Evolutionary conservation across 2,797 vertebrate genomes (phyloP), one percentile per base, ranked within the genome.

Genomic region (Eupleurogrammus muticus): DNA sequence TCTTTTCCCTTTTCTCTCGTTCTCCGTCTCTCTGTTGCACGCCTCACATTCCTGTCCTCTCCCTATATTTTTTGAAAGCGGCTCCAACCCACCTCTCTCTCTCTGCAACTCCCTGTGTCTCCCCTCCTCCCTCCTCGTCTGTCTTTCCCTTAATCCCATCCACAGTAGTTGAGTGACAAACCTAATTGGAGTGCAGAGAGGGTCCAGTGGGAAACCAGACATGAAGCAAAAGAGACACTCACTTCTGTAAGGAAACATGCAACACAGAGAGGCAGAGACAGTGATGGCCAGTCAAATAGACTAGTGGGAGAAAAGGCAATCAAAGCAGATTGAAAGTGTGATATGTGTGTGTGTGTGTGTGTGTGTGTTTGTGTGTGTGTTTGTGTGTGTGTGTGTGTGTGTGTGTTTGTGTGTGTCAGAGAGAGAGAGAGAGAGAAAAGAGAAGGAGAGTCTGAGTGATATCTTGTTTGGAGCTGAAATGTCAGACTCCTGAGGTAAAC

Each of bases 141-240:
- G 62, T 70, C 54, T 82, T 73, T 77, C 75, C 79, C 78, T 85
- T 91, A 90, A 91, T 92, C 84, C 86, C 80, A 84, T 85, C 86
- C 80, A 80, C 77, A 84, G 85, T 71, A 81, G 88, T 89, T 91
- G 92, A 93, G 88, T 91, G 92, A 93, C 91, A 93, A 91, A 89
- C 84, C 87, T 92, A 93, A 92, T 93, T 92, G 90, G 92, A 89
- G 82, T 77, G 89, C 87, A 84, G 84, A 74, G 72, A 85, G 66
- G 73, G 85, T 90, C 91, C 87, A 60, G 81, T 75, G 92, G 91
- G 87, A 90, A 78, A 75, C 36, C 77, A 86, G 79, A 87, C 83
- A 80, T 79, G 77, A 84, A 83, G 80, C 57, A 84, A 86, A 89
- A 87, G 64, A 90, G 82, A 83, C 73, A 77, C 76, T 79, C 75